Evolutionary conservation across 2,888 invertebrate species (phyloP), one percentile per base, ranked within the genome.

Genomic region (Dicranocentrus wangi): DNA sequence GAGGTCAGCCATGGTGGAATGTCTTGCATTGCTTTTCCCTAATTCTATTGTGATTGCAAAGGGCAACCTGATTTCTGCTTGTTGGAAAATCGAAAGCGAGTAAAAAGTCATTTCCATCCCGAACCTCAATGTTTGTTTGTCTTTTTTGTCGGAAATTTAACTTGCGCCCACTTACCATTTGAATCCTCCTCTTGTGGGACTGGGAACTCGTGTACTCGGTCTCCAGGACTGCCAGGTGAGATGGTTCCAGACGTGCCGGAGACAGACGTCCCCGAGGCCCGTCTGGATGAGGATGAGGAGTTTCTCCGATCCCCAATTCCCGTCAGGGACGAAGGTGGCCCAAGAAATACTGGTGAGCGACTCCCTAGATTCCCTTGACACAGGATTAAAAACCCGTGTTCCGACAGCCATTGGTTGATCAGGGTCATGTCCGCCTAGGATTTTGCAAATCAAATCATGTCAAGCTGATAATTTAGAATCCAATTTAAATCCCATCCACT

Each of bases 391-490:
- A 89, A 90, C 1, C 90, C 90, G 83, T 90, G 89, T 1, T 88
- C 86, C 19, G 89, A 87, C 21, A 90, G 87, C 90, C 90, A 90
- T 78, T 88, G 89, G 87, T 90, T 90, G 69, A 90, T 88, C 19
- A 89, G 87, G 1, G 84, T 84, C 1, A 89, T 84, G 82, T 90
- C 90, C 58, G 83, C 83, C 83, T 83, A 19, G 17, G 61, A 58
- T n/a, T n/a, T n/a, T n/a, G n/a, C n/a, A n/a, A n/a, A 51, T 51
- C 19, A 19, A 17, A 51, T 19, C n/a, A 51, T 17, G n/a, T n/a
- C n/a, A n/a, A n/a, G n/a, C n/a, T n/a, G n/a, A n/a, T n/a, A n/a
- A n/a, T n/a, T n/a, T n/a, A n/a, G n/a, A n/a, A n/a, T n/a, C n/a
- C n/a, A n/a, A n/a, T n/a, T n/a, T n/a, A n/a, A n/a, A n/a, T n/a